Evolutionary conservation across 2,797 vertebrate genomes (phyloP), one percentile per base, ranked within the genome.

Genomic region (Crenichthys baileyi): DNA sequence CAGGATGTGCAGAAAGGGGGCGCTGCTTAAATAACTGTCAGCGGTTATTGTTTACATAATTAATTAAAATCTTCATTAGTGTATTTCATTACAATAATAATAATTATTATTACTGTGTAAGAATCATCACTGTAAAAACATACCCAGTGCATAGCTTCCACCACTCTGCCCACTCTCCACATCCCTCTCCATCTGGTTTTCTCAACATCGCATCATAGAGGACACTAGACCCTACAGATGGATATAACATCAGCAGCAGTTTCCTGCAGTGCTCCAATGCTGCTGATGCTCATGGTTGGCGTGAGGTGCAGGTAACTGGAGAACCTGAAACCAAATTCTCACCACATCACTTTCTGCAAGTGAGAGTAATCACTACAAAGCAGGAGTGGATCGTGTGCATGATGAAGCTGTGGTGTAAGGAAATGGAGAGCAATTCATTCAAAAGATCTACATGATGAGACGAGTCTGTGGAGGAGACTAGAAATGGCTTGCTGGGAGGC

Each of bases 1-100:
- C 24, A 73, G 56, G 68, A 82, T 53, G 75, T 4, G 4, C 36
- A 72, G 46, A 13, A 22, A 77, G 74, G 55, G 48, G 76, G 61
- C 15, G 26, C 79, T 76, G 70, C 26, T 46, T 22, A 31, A 29
- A 36, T 36, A 36, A 4, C 36, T 36, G 36, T 36, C 36, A 36
- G 36, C 4, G 36, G 36, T 36, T 36, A 36, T 36, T 36, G 36
- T 36, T 36, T 36, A 36, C 36, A 36, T 36, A 4, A 36, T 36
- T 36, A 36, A 36, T 36, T 36, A 36, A 36, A 36, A 36, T 36
- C 36, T 36, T 36, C 4, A 36, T 36, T 36, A 36, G 36, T 36
- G 36, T 36, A 36, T 36, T 36, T 36, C 36, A 36, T 36, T 36
- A 50, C 3, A 12, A 50, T 50, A 50, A 50, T 56, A 56, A 55